Base-by-base conservation (phyloP, 2,888 invertebrate species). In the Ligdia adustata region DNA sequence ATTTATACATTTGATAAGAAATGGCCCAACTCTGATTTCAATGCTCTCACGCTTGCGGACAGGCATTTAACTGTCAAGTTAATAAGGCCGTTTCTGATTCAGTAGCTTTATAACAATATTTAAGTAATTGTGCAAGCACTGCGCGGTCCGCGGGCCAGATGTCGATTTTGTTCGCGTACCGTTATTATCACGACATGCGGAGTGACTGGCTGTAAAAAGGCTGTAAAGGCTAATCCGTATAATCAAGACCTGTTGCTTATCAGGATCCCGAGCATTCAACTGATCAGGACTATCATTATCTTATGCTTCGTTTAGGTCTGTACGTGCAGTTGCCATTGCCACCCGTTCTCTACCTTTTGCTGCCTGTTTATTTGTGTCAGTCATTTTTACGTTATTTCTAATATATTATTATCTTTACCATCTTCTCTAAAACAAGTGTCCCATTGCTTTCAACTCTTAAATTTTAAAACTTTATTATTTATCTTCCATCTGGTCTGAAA, bases 21-120 rank as follows among this genome's bases (percentile, higher is more conserved):
- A n/a, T n/a, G n/a, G n/a, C n/a, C n/a, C n/a, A n/a, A n/a, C n/a
- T n/a, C n/a, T 11, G 43, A 43, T 29, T 44, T 62, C 66, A 70
- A 69, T 62, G 55, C 53, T 79, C 76, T 68, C 76, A 75, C 72
- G 71, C 62, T 68, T 50, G 57, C 55, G 47, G 58, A 59, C 54
- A 56, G 53, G 62, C 62, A 65, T 69, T 74, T 72, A 69, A 62
- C 62, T 55, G 62, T 65, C 71, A 60, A 60, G 55, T 52, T 60
- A 69, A 57, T 62, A 50, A 61, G 69, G 68, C 72, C 72, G 20
- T 18, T 75, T 76, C 71, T 73, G 69, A 75, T 79, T 72, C 85
- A 77, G 85, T 83, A 84, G 84, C 83, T 65, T 78, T 75, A 75
- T 76, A 75, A 79, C 75, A 75, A 74, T 79, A 74, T 72, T 74